A percentile compares a stretch with the other conserved stretches of the same genome.
Conservation (phyloP, 2,113 vertebrate species). For the Myodes glareolus region DNA sequence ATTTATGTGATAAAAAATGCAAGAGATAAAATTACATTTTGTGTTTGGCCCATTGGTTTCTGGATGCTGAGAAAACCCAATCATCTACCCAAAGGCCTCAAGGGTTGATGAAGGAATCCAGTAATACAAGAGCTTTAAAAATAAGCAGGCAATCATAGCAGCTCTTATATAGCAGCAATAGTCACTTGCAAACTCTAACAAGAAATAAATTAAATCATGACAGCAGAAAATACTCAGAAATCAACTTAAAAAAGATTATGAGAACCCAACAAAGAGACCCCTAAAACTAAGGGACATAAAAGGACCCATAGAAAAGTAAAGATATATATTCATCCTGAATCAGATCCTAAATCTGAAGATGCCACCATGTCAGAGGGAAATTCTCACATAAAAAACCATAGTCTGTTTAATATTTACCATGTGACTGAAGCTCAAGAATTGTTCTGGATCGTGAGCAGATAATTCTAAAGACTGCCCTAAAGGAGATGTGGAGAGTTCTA, state of each 20-base stretch:
- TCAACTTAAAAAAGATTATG: slow-evolving; percentile 53
- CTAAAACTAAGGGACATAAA: slow-evolving; percentile 52
- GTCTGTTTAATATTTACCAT: slow-evolving; percentile 32
- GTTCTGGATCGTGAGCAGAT: background rate
- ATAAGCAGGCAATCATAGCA: slow-evolving; percentile 51
- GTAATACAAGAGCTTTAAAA: slow-evolving; percentile 40
- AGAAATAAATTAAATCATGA: slow-evolving; percentile 69
- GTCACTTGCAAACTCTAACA: slow-evolving; percentile 55
- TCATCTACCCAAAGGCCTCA: background rate
- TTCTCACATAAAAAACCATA: slow-evolving; percentile 53
- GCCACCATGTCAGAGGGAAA: slow-evolving; percentile 28
- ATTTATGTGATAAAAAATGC: background rate
- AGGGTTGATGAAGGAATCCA: background rate
- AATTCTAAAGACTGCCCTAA: slow-evolving; percentile 50
- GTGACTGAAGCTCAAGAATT: slow-evolving; percentile 22
- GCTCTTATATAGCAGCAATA: slow-evolving; percentile 44
- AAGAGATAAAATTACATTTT: slow-evolving; percentile 20
- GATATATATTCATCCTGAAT: background rate
- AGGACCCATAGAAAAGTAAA: slow-evolving; percentile 45
- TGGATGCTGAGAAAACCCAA: slow-evolving; percentile 29
- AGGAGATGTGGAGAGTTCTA: background rate
- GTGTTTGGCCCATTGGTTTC: background rate
- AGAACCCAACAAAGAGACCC: slow-evolving; percentile 51
- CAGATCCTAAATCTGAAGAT: slow-evolving; percentile 8
- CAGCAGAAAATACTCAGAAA: slow-evolving; percentile 57